phyloP scores from a whole-genome alignment of 2,888 invertebrate species.

The Gastracanthus pulcherrimus region DNA sequence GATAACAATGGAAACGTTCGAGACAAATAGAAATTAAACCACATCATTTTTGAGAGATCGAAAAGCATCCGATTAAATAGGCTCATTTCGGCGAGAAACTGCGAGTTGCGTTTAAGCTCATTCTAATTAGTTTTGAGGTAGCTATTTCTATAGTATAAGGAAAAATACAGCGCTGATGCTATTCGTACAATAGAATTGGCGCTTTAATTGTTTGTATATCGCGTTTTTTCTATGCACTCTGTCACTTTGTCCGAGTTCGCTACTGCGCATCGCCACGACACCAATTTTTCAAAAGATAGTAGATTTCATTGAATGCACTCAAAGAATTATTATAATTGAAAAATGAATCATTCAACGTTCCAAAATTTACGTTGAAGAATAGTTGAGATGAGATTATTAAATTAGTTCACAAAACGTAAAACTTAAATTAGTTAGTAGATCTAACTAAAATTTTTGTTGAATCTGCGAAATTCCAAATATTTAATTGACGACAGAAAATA shows the following conservation, averaged over 20 bases:
- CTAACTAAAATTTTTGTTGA: constrained; percentile 30
- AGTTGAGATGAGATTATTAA: not conserved
- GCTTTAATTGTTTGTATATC: constrained; percentile 76
- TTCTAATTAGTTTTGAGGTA: constrained; percentile 70
- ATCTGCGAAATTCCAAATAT: not conserved
- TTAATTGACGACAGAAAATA: constrained; percentile 10
- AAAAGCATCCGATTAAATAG: constrained; percentile 35
- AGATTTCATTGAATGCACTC: no score
- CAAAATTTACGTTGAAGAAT: not conserved
- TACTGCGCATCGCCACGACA: not conserved
- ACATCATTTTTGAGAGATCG: constrained; percentile 3
- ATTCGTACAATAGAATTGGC: constrained; percentile 69
- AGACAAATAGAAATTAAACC: not conserved
- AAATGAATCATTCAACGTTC: no score
- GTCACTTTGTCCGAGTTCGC: constrained; percentile 21
- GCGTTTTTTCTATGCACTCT: constrained; percentile 68
- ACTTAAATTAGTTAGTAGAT: constrained; percentile 32
- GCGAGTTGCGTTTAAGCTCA: constrained; percentile 52
- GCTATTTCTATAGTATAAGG: constrained; percentile 60
- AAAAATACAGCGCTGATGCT: constrained; percentile 71
- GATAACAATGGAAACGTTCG: constrained; percentile 13
- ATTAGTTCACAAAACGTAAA: not conserved
- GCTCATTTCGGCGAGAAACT: constrained; percentile 52
- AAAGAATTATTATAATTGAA: no score
- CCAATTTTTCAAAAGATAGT: no score